Evolutionary conservation across 2,113 vertebrate species (phyloP).

Genomic region (Nerophis lumbriciformis): DNA sequence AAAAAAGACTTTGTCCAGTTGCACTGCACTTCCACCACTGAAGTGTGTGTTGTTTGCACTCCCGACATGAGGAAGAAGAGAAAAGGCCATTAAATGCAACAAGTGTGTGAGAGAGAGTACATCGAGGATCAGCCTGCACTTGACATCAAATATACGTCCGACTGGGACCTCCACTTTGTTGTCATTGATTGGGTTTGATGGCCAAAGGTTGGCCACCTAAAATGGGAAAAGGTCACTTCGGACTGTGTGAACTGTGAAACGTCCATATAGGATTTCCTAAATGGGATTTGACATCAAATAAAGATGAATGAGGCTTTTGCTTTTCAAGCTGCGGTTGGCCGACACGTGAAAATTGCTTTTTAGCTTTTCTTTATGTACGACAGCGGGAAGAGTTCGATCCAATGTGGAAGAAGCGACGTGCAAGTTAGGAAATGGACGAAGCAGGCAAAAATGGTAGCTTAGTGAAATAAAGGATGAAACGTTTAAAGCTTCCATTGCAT

Average conservation of each 20-base stretch:
- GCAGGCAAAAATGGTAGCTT: not conserved
- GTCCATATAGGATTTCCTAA: slow-evolving; percentile 54
- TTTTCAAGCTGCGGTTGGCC: slow-evolving; percentile 36
- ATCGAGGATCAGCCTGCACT: slow-evolving; percentile 50
- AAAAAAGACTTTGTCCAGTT: slow-evolving; percentile 46
- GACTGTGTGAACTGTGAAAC: slow-evolving; percentile 51
- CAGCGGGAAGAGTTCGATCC: slow-evolving; percentile 20
- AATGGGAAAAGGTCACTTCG: slow-evolving; percentile 73
- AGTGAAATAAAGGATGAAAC: not conserved
- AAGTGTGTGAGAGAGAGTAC: slow-evolving; percentile 52
- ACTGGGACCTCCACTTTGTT: slow-evolving; percentile 64
- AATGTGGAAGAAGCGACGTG: slow-evolving; percentile 19
- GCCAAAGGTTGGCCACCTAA: slow-evolving; percentile 64
- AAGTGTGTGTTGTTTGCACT: slow-evolving; percentile 29
- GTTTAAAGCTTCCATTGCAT: no score
- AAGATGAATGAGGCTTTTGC: slow-evolving; percentile 41
- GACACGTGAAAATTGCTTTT: slow-evolving; percentile 42
- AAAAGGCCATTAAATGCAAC: slow-evolving; percentile 71
- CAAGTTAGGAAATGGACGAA: not conserved
- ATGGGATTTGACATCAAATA: slow-evolving; percentile 56
- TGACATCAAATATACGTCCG: slow-evolving; percentile 63
- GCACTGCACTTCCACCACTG: slow-evolving; percentile 7
- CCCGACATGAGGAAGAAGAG: slow-evolving; percentile 64
- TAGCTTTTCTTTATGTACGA: slow-evolving; percentile 27
- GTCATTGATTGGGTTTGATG: slow-evolving; percentile 75